Conservation (phyloP, 1,140 invertebrate genomes). For the Fragariocoptes setiger region DNA sequence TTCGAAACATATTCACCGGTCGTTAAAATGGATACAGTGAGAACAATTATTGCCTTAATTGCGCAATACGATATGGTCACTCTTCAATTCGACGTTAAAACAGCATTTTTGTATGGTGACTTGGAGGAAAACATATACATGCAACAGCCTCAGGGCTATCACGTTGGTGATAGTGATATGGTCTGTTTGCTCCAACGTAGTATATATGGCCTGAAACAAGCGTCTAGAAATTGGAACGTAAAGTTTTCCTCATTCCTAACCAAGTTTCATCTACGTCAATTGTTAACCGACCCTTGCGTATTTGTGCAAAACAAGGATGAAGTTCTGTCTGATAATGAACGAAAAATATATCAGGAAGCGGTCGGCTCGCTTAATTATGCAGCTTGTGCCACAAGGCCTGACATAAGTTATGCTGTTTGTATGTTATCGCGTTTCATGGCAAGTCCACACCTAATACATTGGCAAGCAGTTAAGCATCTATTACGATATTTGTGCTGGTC, state of each 20-base stretch:
- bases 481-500: neutral
- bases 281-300: slow-evolving; percentile 4
- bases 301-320: neutral
- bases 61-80: slow-evolving; percentile 11
- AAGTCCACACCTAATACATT: neutral
- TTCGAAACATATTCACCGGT: slow-evolving; percentile 16
- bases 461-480: neutral
- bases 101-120: slow-evolving; percentile 15
- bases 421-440: neutral
- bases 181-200: slow-evolving; percentile 9
- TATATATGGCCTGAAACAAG: slow-evolving; percentile 12
- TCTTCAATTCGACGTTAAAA: slow-evolving; percentile 13
- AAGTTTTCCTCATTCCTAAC: slow-evolving; percentile 3
- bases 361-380: neutral
- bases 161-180: slow-evolving; percentile 1
- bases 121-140: slow-evolving; percentile 17
- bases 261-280: slow-evolving; percentile 1
- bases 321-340: neutral
- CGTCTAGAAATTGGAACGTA: slow-evolving; percentile 8
- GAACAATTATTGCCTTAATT: slow-evolving; percentile 12
- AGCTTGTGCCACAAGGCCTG: neutral
- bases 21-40: slow-evolving; percentile 12
- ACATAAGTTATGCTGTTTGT: neutral
- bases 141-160: slow-evolving; percentile 13
- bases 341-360: slow-evolving; percentile 3